A percentile compares a stretch with the other conserved stretches of the same genome.
These are phyloP conservation scores for Chrysotoxum bicinctum DNA, from an alignment of 2,888 invertebrate genomes.

Conservation along the genomic window DNA sequence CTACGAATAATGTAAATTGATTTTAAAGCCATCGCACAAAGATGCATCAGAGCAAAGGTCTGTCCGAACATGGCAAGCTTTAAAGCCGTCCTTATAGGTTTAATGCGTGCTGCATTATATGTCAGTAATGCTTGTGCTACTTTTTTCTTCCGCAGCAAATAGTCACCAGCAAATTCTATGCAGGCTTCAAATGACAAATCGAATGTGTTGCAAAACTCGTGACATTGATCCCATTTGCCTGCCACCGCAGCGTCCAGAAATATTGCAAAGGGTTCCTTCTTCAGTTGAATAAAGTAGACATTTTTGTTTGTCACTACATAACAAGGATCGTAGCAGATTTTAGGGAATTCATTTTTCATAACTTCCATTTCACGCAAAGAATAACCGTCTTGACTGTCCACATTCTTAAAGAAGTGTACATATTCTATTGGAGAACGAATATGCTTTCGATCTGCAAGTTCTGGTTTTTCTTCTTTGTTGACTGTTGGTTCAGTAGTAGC, in stretches of 20 bases:
- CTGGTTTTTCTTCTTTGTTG: conserved; percentile 78
- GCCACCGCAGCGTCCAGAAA: conserved; percentile 80
- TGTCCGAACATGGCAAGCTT: conserved; percentile 82
- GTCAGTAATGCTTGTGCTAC: conserved; percentile 90
- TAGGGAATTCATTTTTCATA: conserved; percentile 80
- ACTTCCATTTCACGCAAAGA: conserved; percentile 80
- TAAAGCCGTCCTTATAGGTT: conserved; percentile 81
- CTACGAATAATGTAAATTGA: conserved; percentile 79
- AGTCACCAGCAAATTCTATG: conserved; percentile 91
- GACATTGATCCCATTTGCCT: conserved; percentile 79
- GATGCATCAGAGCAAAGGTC: conserved; percentile 81
- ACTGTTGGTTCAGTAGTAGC: conserved; percentile 71
- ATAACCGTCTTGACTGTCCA: conserved; percentile 76
- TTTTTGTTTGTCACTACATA: conserved; percentile 81
- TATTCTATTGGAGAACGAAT: conserved; percentile 80
- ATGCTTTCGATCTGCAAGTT: conserved; percentile 78
- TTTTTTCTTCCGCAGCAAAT: conserved; percentile 88
- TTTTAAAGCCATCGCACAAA: conserved; percentile 81
- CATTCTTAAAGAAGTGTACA: conserved; percentile 78
- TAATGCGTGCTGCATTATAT: conserved; percentile 88
- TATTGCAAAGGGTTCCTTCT: conserved; percentile 79
- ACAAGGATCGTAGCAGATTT: conserved; percentile 81
- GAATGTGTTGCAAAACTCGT: conserved; percentile 81
- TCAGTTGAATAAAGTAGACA: conserved; percentile 80
- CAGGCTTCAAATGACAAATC: conserved; percentile 80